phyloP scores from a whole-genome alignment of 2,888 invertebrate genomes.

The Liodrosophila aerea region DNA sequence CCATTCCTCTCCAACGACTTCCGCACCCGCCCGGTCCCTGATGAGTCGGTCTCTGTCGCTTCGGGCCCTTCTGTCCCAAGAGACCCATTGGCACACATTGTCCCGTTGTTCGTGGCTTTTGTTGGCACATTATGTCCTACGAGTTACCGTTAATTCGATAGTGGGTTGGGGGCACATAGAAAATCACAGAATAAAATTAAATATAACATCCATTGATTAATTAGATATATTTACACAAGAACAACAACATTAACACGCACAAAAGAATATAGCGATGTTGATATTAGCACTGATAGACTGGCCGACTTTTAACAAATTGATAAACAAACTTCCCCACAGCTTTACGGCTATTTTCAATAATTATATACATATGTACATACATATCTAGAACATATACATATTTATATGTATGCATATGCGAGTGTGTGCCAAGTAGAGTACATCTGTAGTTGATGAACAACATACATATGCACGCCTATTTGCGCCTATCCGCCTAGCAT shows the following conservation, averaged over 20 bases:
- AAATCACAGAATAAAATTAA: slow-evolving; percentile 21
- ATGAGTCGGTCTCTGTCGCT: slow-evolving; percentile 84
- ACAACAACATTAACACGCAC: slow-evolving; percentile 1
- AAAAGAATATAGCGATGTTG: neutral
- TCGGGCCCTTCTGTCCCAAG: slow-evolving; percentile 83
- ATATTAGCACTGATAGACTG: slow-evolving; percentile 2
- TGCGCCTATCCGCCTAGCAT: too few species aligned
- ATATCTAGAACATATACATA: slow-evolving; percentile 59
- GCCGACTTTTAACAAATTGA: slow-evolving; percentile 1
- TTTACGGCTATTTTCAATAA: slow-evolving; percentile 19
- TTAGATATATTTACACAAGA: slow-evolving; percentile 3
- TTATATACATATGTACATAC: slow-evolving; percentile 12
- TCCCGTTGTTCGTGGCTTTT: slow-evolving; percentile 82
- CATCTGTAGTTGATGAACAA: too few species aligned
- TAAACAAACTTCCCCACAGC: slow-evolving; percentile 15
- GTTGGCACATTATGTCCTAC: slow-evolving; percentile 83
- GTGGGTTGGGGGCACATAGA: neutral
- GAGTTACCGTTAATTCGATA: slow-evolving; percentile 1
- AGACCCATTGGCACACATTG: slow-evolving; percentile 83
- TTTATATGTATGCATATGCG: neutral
- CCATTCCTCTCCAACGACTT: slow-evolving; percentile 92
- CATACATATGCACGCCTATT: too few species aligned
- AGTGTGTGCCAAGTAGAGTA: too few species aligned
- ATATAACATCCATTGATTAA: slow-evolving; percentile 22
- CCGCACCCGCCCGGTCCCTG: slow-evolving; percentile 83